These are phyloP conservation scores for Oscheius sp. DNA, from an alignment of 2,888 invertebrate species.

Conservation along the genomic window DNA sequence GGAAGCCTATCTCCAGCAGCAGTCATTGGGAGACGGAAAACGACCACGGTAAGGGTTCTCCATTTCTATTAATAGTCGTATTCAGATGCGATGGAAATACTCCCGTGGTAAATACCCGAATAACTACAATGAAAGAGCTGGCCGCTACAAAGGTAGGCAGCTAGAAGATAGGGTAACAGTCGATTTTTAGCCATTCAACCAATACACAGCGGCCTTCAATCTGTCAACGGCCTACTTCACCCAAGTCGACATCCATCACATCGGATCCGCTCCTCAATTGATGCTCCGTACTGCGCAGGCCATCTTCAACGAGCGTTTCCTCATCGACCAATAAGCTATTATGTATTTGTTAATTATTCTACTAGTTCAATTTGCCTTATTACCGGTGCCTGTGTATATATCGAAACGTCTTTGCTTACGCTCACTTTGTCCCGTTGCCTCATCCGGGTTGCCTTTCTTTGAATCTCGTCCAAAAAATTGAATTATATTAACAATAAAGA, in stretches of 20 bases:
- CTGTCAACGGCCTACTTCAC: conserved; percentile 54
- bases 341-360: neutral
- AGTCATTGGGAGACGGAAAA: conserved; percentile 54
- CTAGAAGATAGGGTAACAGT: neutral
- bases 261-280: conserved; percentile 46
- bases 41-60: conserved; percentile 38
- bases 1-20: conserved; percentile 63
- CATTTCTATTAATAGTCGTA: neutral
- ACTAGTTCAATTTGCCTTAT: neutral
- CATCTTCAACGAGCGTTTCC: conserved; percentile 45
- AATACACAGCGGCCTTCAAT: conserved; percentile 51
- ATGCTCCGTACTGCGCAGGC: conserved; percentile 40
- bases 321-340: conserved; percentile 38
- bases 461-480: conserved; percentile 1
- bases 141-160: conserved; percentile 47
- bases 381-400: neutral
- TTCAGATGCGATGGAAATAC: conserved; percentile 41
- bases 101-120: conserved; percentile 64
- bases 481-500: neutral
- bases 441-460: neutral
- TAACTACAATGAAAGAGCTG: conserved; percentile 60
- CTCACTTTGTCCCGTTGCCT: conserved; percentile 17
- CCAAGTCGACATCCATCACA: conserved; percentile 53
- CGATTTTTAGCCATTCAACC: conserved; percentile 45
- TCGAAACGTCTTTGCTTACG: neutral